These are phyloP conservation scores for Phalera bucephala DNA, from an alignment of 2,888 invertebrate genomes.

Conservation along the genomic window DNA sequence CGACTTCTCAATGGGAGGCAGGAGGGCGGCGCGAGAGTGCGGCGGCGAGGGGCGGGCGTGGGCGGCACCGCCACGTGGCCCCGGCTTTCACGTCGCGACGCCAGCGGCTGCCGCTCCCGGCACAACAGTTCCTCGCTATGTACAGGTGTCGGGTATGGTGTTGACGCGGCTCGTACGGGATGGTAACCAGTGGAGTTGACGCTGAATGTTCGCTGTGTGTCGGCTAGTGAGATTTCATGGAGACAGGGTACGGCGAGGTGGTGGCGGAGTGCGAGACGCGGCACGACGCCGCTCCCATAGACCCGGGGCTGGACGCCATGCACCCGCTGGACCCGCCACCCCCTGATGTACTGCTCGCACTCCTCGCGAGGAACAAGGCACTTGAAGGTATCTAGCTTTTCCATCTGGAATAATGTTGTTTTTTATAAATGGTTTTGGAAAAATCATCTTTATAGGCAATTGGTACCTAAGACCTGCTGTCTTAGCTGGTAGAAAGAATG, in stretches of 20 bases:
- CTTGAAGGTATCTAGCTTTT: constrained; percentile 97
- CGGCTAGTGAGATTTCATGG: constrained; percentile 55
- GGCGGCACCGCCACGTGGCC: constrained; percentile 77
- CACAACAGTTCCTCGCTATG: constrained; percentile 36
- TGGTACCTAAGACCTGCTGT: too few relatives aligned
- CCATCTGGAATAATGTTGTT: too few relatives aligned
- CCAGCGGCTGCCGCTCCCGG: constrained; percentile 49
- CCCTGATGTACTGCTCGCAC: constrained; percentile 92
- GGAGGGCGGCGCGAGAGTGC: constrained; percentile 56
- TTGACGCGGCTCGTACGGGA: constrained; percentile 43
- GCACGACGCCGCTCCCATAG: constrained; percentile 53
- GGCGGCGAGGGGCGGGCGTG: constrained; percentile 68
- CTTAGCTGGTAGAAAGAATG: too few relatives aligned
- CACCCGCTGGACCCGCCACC: constrained; percentile 84
- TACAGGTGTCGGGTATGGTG: constrained; percentile 44
- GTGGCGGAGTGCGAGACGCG: constrained; percentile 53
- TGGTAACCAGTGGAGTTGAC: constrained; percentile 42
- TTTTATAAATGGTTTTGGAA: too few relatives aligned
- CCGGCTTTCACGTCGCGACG: constrained; percentile 57
- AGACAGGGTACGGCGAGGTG: constrained; percentile 54
- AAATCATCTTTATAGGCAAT: too few relatives aligned
- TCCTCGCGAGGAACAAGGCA: constrained; percentile 93
- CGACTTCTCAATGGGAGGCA: constrained; percentile 81
- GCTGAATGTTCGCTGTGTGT: constrained; percentile 49
- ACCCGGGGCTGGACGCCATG: constrained; percentile 60